Conservation (phyloP, 2,797 vertebrate species). For the Notoglanidium macrostoma region DNA sequence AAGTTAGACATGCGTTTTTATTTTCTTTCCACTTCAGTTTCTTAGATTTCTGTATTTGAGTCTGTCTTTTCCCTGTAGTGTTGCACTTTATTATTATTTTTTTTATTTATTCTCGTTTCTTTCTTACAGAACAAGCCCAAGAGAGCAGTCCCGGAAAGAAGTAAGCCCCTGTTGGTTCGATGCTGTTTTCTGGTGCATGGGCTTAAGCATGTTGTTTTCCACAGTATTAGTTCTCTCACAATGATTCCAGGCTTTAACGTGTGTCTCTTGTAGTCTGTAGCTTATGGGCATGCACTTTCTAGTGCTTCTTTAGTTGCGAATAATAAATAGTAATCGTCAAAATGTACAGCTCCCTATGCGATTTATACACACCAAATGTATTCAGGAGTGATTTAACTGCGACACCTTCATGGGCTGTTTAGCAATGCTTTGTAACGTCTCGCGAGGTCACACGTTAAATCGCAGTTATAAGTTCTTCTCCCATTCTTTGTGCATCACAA, state of each 20-base stretch:
- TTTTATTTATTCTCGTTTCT: background rate
- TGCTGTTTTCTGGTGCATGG: background rate
- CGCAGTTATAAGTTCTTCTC: background rate
- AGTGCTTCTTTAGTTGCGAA: background rate
- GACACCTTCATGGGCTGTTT: background rate
- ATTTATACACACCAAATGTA: background rate
- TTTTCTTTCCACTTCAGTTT: background rate
- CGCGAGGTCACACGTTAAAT: background rate
- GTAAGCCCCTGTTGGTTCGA: constrained; percentile 75
- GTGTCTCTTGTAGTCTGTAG: background rate
- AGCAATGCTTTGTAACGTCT: background rate
- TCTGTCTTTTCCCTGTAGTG: constrained; percentile 1
- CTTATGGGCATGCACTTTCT: background rate
- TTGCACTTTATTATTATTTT: background rate
- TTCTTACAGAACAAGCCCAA: constrained; percentile 81
- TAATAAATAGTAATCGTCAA: background rate
- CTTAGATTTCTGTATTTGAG: background rate
- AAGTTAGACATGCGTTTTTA: background rate
- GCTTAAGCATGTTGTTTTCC: constrained; percentile 14
- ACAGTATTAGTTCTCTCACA: background rate
- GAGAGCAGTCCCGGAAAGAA: constrained; percentile 84
- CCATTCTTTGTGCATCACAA: background rate
- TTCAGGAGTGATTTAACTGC: background rate
- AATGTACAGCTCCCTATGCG: background rate
- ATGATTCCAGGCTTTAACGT: background rate